phyloP scores from a whole-genome alignment of 2,797 vertebrate genomes.

The Rhynchotus rufescens region DNA sequence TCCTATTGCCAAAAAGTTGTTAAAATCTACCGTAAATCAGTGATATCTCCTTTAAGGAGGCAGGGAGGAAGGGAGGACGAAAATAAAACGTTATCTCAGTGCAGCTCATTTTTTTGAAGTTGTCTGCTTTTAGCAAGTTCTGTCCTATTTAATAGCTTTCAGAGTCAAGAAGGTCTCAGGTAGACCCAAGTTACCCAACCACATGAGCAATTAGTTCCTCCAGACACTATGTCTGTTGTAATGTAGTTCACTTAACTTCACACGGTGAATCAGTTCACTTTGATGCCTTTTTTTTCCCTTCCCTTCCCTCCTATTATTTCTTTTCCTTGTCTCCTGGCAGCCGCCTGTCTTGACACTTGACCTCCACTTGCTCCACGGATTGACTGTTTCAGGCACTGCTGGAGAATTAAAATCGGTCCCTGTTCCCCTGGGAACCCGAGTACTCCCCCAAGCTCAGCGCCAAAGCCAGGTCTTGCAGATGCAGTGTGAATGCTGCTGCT shows the following conservation, averaged over 20 bases:
- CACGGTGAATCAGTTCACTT: conserved; percentile 30
- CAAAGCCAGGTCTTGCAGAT: conserved; percentile 13
- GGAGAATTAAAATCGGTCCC: conserved; percentile 58
- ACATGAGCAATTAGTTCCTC: conserved; percentile 64
- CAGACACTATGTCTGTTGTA: conserved; percentile 50
- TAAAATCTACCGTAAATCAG: conserved; percentile 41
- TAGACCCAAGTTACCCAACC: conserved; percentile 61
- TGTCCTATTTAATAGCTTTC: conserved; percentile 72
- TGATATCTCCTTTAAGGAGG: conserved; percentile 12
- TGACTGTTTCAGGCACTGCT: conserved; percentile 40
- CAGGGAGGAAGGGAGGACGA: too few relatives aligned
- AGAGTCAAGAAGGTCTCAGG: conserved; percentile 71
- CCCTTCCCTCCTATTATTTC: conserved; percentile 43
- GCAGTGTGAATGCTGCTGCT: not conserved
- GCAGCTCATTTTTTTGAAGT: conserved; percentile 68
- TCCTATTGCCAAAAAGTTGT: conserved; percentile 40
- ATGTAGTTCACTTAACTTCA: conserved; percentile 75
- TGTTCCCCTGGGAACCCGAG: not conserved
- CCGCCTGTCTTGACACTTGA: conserved; percentile 58
- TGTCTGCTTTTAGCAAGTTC: conserved; percentile 70
- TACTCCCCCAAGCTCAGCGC: not conserved
- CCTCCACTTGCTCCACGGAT: conserved; percentile 54
- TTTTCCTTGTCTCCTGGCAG: conserved; percentile 45
- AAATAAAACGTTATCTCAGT: not conserved
- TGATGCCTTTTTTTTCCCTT: not conserved